Base-by-base conservation (phyloP, 2,888 invertebrate species). In the Cylindroiulus punctatus region DNA sequence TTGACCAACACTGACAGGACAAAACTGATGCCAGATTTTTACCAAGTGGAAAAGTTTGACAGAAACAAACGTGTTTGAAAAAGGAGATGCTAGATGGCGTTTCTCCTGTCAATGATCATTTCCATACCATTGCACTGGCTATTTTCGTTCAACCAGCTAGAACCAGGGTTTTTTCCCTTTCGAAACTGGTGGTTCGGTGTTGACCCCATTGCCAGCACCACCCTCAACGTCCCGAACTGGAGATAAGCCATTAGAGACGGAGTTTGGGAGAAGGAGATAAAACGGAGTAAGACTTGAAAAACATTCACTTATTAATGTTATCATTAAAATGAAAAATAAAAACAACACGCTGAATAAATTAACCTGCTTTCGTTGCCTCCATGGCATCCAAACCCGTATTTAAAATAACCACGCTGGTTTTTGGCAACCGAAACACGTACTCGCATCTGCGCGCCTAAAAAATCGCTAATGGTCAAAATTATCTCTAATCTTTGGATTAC, bases 301-400 rank as follows among this genome's bases (percentile, higher is more conserved):
- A 76, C 76, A 76, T 76, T 76, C 76, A 76, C 76, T 76, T 76
- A 76, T 76, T 76, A 76, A 76, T 76, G 76, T 76, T 76, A 76
- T 76, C 76, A 76, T 76, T 76, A 76, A 76, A 76, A 76, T 76
- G 76, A 76, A 76, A 76, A 76, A 76, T 76, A 76, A 76, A 76
- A 76, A 76, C 76, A 76, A 76, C 76, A 76, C 76, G 76, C 30
- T 76, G 76, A 76, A 76, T 76, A 76, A 76, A 76, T 76, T 76
- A 76, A 76, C 30, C 30, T 26, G 30, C 30, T 76, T 76, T 76
- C 76, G 17, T 76, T 76, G 76, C 76, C 76, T 76, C 76, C 30
- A 76, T 76, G n/a, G 22, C 65, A 32, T 76, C 76, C 76, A 76
- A 76, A 76, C 76, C 30, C 76, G 76, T 76, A 76, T 76, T 76